Evolutionary conservation across 53 echinoderm and acorn worm species (phyloP).

Genomic region (Apostichopus leukothele): DNA sequence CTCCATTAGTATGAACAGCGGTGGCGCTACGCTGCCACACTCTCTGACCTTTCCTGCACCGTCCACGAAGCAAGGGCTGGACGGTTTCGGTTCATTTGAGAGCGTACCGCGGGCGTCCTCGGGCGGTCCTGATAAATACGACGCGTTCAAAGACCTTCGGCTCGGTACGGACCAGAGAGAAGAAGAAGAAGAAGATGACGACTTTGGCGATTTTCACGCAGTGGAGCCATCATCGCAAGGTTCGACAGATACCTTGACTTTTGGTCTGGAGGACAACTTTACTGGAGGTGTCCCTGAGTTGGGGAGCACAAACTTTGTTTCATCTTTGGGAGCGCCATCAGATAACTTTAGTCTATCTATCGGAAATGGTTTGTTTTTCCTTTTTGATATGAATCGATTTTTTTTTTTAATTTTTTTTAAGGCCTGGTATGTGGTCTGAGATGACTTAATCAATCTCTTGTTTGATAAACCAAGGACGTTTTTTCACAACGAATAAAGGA

Average conservation of each 20-base stretch:
- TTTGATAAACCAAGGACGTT: too few relatives aligned
- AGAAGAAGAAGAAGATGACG: neutral
- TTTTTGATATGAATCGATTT: neutral
- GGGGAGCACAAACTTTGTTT: neutral
- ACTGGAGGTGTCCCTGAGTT: neutral
- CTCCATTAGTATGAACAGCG: neutral
- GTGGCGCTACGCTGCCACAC: neutral
- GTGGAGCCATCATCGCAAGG: neutral
- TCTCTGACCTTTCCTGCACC: neutral
- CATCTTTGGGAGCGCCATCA: neutral
- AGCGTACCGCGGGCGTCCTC: neutral
- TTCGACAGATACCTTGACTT: neutral
- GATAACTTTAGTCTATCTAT: neutral
- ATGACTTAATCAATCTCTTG: too few relatives aligned
- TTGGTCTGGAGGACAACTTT: neutral
- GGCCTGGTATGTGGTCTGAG: neutral
- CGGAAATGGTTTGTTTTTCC: neutral
- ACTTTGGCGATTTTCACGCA: conserved; percentile 39
- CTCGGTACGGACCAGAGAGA: neutral
- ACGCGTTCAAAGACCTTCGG: conserved; percentile 21
- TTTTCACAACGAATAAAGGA: too few relatives aligned
- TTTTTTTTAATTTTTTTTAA: neutral
- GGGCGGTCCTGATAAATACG: neutral
- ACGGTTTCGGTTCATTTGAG: neutral
- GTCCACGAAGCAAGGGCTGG: neutral